Percentiles rank a stretch among this genome's conserved stretches.
These are phyloP conservation scores for Moxostoma hubbsi DNA, from an alignment of 2,797 vertebrate genomes.

Conservation along the genomic window DNA sequence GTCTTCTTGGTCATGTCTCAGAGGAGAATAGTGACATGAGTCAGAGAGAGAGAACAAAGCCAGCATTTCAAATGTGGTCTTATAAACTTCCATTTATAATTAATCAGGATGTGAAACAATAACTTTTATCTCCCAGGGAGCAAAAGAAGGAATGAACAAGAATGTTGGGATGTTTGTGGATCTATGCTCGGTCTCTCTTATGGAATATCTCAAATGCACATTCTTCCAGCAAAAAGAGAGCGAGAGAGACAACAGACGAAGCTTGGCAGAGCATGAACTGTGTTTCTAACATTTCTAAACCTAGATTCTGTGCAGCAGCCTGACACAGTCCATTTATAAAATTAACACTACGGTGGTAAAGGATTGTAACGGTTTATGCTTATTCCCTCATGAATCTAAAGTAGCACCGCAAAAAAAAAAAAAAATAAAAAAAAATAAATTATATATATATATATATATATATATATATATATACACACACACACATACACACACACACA, in stretches of 20 bases:
- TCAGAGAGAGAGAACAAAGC: constrained; percentile 26
- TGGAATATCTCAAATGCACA: constrained; percentile 11
- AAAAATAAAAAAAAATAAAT: too few relatives aligned
- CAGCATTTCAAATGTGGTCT: constrained; percentile 62
- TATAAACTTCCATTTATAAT: constrained; percentile 66
- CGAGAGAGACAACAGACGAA: constrained; percentile 21
- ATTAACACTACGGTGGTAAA: constrained; percentile 4
- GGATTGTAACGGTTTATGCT: too few relatives aligned
- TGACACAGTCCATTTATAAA: constrained; percentile 38
- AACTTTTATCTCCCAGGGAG: constrained; percentile 56
- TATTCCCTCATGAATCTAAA: too few relatives aligned
- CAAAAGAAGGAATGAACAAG: constrained; percentile 31
- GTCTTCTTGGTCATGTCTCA: not conserved
- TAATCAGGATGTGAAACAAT: constrained; percentile 67
- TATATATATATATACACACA: too few relatives aligned
- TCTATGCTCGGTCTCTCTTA: constrained; percentile 50
- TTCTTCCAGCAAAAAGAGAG: constrained; percentile 27
- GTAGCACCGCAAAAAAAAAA: too few relatives aligned
- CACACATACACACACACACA: too few relatives aligned
- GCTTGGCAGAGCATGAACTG: constrained; percentile 49
- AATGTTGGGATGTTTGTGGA: constrained; percentile 28
- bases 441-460: too few relatives aligned
- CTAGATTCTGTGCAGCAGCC: constrained; percentile 40
- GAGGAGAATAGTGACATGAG: not conserved
- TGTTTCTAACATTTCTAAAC: constrained; percentile 47